Evolutionary conservation across 2,888 invertebrate species (phyloP).

Genomic region (Pyrrhia umbra): DNA sequence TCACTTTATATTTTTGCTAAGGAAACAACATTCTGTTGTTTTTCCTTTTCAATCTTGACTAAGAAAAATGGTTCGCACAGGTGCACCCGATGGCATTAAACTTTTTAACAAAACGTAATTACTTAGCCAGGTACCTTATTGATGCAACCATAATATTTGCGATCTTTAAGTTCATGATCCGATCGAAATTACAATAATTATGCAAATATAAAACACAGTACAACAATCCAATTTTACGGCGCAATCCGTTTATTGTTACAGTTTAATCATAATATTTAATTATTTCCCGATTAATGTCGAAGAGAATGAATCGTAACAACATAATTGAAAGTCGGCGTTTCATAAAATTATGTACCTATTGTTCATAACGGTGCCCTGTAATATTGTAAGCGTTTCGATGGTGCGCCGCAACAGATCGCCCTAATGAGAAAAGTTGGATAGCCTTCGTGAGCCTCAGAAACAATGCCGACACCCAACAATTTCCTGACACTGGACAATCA

Average conservation of each 20-base stretch:
- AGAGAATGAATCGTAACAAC: conserved; percentile 48
- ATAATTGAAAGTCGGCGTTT: conserved; percentile 61
- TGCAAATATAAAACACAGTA: conserved; percentile 25
- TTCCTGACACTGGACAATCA: conserved; percentile 86
- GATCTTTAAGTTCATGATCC: conserved; percentile 5
- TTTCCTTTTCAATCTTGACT: conserved; percentile 31
- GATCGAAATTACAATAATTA: conserved; percentile 31
- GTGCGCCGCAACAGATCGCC: conserved; percentile 80
- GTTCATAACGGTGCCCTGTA: conserved; percentile 69
- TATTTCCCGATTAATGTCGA: conserved; percentile 47
- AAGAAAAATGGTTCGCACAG: conserved; percentile 45
- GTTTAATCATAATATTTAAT: conserved; percentile 38
- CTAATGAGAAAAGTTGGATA: conserved; percentile 88
- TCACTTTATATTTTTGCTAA: conserved; percentile 33
- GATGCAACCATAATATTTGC: neutral
- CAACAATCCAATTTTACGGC: conserved; percentile 8
- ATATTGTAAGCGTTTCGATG: conserved; percentile 78
- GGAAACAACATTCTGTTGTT: conserved; percentile 28
- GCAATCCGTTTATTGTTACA: conserved; percentile 36
- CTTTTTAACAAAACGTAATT: conserved; percentile 36
- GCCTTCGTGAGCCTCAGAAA: conserved; percentile 80
- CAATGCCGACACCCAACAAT: conserved; percentile 85
- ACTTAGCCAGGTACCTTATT: neutral
- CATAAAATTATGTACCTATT: conserved; percentile 68
- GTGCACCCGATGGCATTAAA: conserved; percentile 20